phyloP scores from a whole-genome alignment of 1,140 invertebrate species.

The Lepidurus apus region DNA sequence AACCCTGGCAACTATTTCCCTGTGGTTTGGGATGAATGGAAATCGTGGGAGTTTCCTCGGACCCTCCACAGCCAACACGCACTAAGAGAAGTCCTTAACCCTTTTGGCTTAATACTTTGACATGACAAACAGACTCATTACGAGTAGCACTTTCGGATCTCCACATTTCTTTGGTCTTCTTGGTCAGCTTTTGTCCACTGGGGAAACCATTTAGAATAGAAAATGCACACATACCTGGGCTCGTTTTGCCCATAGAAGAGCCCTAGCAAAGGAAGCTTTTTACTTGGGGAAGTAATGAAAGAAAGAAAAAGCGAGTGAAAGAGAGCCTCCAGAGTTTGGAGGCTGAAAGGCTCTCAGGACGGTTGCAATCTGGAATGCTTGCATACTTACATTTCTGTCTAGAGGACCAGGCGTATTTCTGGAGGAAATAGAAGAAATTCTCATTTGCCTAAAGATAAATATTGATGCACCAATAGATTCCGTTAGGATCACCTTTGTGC shows the following conservation, averaged over 20 bases:
- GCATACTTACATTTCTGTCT: background rate
- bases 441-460: background rate
- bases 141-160: background rate
- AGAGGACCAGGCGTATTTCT: background rate
- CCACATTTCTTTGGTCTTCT: background rate
- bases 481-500: no score
- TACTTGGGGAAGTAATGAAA: background rate
- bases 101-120: conserved; percentile 11
- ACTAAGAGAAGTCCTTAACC: background rate
- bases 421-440: background rate
- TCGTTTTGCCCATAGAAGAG: background rate
- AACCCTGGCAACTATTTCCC: background rate
- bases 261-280: background rate
- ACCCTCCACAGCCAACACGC: conserved; percentile 16
- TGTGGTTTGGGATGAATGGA: background rate
- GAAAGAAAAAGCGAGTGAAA: conserved; percentile 1
- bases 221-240: background rate
- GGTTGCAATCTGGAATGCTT: background rate
- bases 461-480: no score
- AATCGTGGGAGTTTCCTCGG: background rate
- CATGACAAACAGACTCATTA: conserved; percentile 19
- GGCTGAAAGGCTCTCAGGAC: background rate
- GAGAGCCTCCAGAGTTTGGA: background rate
- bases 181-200: background rate
- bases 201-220: background rate